phyloP scores from a whole-genome alignment of 2,888 invertebrate species.

The Drosophila limbata region DNA sequence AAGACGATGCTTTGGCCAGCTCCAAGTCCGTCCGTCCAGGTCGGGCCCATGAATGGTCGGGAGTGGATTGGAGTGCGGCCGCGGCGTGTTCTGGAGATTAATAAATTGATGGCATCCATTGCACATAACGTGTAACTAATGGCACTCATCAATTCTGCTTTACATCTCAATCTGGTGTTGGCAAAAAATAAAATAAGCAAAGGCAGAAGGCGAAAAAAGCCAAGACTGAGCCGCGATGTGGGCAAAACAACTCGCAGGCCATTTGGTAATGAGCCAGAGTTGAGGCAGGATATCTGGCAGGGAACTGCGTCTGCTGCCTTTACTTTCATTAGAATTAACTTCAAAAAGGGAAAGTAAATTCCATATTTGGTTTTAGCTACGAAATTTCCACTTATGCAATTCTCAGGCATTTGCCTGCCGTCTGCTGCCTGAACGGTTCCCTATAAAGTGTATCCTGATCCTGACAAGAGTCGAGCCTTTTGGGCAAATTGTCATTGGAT shows the following conservation, averaged over 20 bases:
- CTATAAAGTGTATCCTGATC: background rate
- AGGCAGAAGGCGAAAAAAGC: conserved; percentile 22
- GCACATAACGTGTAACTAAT: conserved; percentile 86
- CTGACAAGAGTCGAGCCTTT: conserved; percentile 34
- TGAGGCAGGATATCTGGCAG: conserved; percentile 54
- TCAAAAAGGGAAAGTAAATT: conserved; percentile 49
- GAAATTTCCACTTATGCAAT: conserved; percentile 45
- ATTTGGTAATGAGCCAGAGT: conserved; percentile 70
- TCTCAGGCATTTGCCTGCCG: conserved; percentile 28
- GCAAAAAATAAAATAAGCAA: conserved; percentile 50
- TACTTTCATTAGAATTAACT: conserved; percentile 58
- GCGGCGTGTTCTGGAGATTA: conserved; percentile 86
- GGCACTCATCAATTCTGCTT: conserved; percentile 86
- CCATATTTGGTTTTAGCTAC: conserved; percentile 31
- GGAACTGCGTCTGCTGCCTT: conserved; percentile 8
- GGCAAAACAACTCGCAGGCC: conserved; percentile 46
- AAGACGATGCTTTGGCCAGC: conserved; percentile 64
- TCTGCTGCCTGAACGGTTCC: conserved; percentile 2
- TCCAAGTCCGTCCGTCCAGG: conserved; percentile 41
- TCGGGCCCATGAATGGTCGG: conserved; percentile 45
- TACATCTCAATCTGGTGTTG: conserved; percentile 86
- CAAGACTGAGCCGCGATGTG: conserved; percentile 41
- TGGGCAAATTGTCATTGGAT: conserved; percentile 51
- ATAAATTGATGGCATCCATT: conserved; percentile 86
- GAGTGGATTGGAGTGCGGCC: conserved; percentile 46